Base-by-base conservation (phyloP, 2,888 invertebrate genomes). In the Rhimphoctona megacephalus region DNA sequence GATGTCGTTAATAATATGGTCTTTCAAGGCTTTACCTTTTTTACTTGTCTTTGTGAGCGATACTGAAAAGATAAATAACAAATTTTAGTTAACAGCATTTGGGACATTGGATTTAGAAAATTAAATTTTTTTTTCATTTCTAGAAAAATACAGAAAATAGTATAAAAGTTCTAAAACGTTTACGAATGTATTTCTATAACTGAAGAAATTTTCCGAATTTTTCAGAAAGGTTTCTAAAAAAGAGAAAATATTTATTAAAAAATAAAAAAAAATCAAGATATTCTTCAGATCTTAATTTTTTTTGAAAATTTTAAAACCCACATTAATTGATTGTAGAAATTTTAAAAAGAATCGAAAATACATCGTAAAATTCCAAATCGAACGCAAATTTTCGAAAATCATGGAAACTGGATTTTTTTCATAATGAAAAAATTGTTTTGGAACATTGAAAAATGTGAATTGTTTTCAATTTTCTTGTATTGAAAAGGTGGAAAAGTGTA, bases 31-130 rank as follows among this genome's bases (percentile, higher is more conserved):
- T 83, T 98, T 95, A 1, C 98, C 99, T 94, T 99, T 99, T 94
- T 98, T 99, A 90, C 96, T 97, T 3, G 98, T 99, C 95, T 98
- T 98, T 2, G 99, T 99, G 74, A 99, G 95, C 0, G 99, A 98
- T 94, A 99, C 99, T 99, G 94, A 87, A 96, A 96, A 3, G 6
- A 30, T 30, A 17, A 30, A 30, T 6, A 30, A 61, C 61, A 17
- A 22, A 30, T 25, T 6, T 30, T 61, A 1, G 17, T 30, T 61
- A 30, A 17, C 6, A 1, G 5, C 9, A 30, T 30, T 30, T 30
- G 30, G 7, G 61, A 30, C 9, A 17, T 30, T 17, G 0, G 49
- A n/a, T 19, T 43, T 14, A 11, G 14, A 3, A 11, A 43, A 43
- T 33, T 19, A 49, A 49, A 49, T 49, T 49, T 19, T 6, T 19